Evolutionary conservation across 2,888 invertebrate genomes (phyloP), one percentile per base, ranked within the genome.

Genomic region (Andricus quercusramuli): DNA sequence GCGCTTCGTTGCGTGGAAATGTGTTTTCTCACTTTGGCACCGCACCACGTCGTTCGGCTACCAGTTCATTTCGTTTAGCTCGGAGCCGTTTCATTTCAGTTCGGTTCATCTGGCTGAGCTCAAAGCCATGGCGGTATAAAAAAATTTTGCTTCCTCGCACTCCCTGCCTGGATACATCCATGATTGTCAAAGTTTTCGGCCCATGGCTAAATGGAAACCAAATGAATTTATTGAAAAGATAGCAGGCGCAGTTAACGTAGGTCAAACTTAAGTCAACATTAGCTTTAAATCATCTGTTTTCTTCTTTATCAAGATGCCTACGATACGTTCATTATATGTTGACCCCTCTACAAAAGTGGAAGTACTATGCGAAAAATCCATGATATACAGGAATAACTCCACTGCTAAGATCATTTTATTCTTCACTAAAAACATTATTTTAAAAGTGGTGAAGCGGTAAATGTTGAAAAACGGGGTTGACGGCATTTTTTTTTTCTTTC

Each of bases 61-160:
- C 51, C 56, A 74, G 70, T 74, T 74, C 56, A 74, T 74, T 74
- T 74, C 70, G 56, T 74, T 74, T 74, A 74, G 70, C 70, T 74
- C 56, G 51, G 32, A 74, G 70, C 70, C 47, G 70, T 74, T 74
- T 74, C 70, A 74, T 74, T 74, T 74, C 70, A 74, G 51, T 13
- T 56, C 70, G 51, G 51, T 74, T 74, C 70, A 74, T 74, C 70
- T 74, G 56, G 56, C 70, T 51, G 51, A 51, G 51, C 70, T 56
- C 70, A 74, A 74, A 74, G 70, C 51, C 51, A 74, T 74, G 11
- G 5, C 70, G 51, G n/a, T 51, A 70, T 44, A 29, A 29, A 74
- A 65, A 66, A 74, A 32, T 74, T 74, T 51, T 56, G 17, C 51
- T 74, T 56, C 29, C 70, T 74, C 70, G 20, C 56, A 51, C 51